phyloP scores from a whole-genome alignment of 2,797 vertebrate genomes.

The Tenualosa thibaudeaui region DNA sequence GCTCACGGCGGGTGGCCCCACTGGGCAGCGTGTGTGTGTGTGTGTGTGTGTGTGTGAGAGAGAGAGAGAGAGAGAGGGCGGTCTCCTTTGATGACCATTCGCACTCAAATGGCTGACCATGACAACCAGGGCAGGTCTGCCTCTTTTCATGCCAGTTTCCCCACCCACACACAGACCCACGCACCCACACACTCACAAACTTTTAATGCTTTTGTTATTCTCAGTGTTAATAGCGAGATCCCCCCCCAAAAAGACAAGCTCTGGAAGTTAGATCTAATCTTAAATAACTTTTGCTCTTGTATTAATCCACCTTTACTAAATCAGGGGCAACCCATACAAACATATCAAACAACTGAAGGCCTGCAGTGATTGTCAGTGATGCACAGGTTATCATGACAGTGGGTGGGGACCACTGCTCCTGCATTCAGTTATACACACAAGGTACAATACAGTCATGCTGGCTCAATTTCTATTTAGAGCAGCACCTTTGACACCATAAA shows the following conservation, averaged over 20 bases:
- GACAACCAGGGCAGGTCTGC: not conserved
- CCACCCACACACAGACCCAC: not conserved
- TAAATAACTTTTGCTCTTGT: no score
- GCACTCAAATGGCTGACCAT: not conserved
- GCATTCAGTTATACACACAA: no score
- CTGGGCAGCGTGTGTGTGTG: constrained; percentile 12
- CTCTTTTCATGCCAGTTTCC: not conserved
- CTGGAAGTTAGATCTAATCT: not conserved
- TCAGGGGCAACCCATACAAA: no score
- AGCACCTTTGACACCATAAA: not conserved
- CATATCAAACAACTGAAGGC: no score
- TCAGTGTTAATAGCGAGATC: not conserved
- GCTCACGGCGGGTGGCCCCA: constrained; percentile 39
- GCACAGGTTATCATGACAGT: no score
- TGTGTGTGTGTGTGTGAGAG: constrained; percentile 17
- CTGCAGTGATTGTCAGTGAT: no score
- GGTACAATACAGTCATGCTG: not conserved
- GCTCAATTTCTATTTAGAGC: not conserved
- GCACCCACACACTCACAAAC: not conserved
- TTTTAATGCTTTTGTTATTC: not conserved
- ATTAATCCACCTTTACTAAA: no score
- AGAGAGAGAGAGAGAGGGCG: constrained; percentile 4
- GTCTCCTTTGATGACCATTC: constrained; percentile 20
- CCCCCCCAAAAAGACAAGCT: not conserved
- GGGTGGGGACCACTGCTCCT: no score